Evolutionary conservation across 2,797 vertebrate genomes (phyloP).

Genomic region (Periophthalmus magnuspinnatus): DNA sequence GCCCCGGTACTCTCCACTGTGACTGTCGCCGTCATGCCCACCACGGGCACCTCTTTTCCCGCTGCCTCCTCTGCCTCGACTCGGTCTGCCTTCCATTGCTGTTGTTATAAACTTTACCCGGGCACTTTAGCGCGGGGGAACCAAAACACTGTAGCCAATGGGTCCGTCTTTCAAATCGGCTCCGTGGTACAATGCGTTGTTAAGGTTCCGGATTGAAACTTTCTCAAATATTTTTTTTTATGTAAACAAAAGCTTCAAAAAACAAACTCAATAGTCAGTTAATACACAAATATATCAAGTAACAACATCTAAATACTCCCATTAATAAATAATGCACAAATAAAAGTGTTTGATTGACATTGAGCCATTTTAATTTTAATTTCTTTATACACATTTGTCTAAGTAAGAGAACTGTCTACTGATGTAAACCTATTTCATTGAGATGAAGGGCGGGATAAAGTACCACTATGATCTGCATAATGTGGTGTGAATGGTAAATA

Average conservation of each 20-base stretch:
- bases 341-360: too few species aligned
- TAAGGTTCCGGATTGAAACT: conserved; percentile 30
- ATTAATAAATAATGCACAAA: not conserved
- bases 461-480: too few species aligned
- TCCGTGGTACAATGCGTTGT: conserved; percentile 17
- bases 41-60: conserved; percentile 65
- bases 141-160: not conserved
- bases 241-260: not conserved
- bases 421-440: too few species aligned
- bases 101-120: conserved; percentile 8
- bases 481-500: too few species aligned
- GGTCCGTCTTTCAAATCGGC: conserved; percentile 55
- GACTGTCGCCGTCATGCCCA: conserved; percentile 40
- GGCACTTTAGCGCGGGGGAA: conserved; percentile 34
- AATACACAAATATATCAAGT: not conserved
- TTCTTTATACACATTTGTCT: too few species aligned
- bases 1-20: conserved; percentile 66
- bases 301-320: not conserved
- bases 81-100: conserved; percentile 67
- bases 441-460: too few species aligned
- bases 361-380: too few species aligned
- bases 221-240: not conserved
- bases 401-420: too few species aligned
- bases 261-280: not conserved
- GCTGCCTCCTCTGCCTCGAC: conserved; percentile 60